Percentiles rank a stretch among this genome's conserved stretches.
Conservation (phyloP, 2,888 invertebrate genomes). For the Serripes groenlandicus region DNA sequence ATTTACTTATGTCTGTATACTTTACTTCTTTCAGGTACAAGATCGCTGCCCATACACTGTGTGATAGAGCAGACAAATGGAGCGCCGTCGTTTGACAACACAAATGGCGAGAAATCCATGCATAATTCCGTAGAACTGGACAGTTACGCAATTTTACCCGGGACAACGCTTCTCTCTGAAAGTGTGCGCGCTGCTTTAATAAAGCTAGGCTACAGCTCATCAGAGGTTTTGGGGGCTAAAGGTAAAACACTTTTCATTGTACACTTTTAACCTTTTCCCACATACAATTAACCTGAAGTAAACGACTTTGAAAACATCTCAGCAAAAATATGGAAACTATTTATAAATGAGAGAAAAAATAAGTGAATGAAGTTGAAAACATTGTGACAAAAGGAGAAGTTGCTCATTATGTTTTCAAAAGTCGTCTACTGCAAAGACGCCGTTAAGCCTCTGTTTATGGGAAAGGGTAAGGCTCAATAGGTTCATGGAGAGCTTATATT, state of each 20-base stretch:
- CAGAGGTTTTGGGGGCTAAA: constrained; percentile 87
- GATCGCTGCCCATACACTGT: constrained; percentile 97
- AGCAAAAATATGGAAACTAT: too few relatives aligned
- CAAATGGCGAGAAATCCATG: constrained; percentile 64
- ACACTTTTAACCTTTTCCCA: not conserved
- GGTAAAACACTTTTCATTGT: too few relatives aligned
- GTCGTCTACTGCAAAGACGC: too few relatives aligned
- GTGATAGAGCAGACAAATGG: constrained; percentile 92
- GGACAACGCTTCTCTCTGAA: constrained; percentile 95
- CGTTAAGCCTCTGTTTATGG: too few relatives aligned
- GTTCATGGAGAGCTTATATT: too few relatives aligned
- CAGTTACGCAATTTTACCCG: constrained; percentile 98
- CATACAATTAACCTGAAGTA: too few relatives aligned
- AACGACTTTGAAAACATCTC: too few relatives aligned
- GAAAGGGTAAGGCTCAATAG: too few relatives aligned
- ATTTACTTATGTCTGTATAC: not conserved
- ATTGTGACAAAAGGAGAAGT: too few relatives aligned
- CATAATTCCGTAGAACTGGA: constrained; percentile 93
- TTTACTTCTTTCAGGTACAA: constrained; percentile 88
- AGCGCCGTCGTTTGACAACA: constrained; percentile 76
- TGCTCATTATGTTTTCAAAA: too few relatives aligned
- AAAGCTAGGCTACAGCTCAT: constrained; percentile 93
- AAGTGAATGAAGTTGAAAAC: too few relatives aligned
- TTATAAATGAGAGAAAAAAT: too few relatives aligned
- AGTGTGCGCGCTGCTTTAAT: constrained; percentile 96